Conservation (phyloP, 2,113 vertebrate genomes). For the Crotalus tigris region DNA sequence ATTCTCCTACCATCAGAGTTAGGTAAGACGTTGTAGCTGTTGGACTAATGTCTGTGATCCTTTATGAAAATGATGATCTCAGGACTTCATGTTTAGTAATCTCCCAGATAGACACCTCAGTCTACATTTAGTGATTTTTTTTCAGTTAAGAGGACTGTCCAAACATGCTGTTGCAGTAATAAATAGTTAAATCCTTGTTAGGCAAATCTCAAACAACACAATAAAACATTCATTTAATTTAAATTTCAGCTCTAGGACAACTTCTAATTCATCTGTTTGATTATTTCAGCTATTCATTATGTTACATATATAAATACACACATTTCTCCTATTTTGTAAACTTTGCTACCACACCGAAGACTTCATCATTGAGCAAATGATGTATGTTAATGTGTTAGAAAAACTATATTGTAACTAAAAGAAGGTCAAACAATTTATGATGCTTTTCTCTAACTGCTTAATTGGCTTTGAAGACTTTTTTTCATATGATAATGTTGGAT, state of each 20-base stretch:
- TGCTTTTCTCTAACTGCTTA: neutral
- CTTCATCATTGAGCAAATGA: neutral
- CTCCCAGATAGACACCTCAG: neutral
- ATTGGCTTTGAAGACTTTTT: neutral
- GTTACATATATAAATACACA: neutral
- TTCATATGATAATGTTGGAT: neutral
- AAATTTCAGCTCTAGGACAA: neutral
- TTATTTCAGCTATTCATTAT: neutral
- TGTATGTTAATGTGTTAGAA: neutral
- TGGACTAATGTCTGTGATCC: neutral
- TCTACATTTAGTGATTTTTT: neutral
- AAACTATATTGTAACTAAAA: too few species aligned
- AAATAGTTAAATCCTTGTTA: neutral
- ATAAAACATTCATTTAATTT: neutral
- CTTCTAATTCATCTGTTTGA: neutral
- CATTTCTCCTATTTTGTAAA: neutral
- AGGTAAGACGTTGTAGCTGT: neutral
- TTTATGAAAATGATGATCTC: neutral
- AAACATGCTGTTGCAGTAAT: neutral
- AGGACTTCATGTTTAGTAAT: neutral
- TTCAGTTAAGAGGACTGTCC: neutral
- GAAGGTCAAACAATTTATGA: neutral
- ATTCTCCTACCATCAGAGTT: neutral
- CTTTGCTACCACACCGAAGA: neutral
- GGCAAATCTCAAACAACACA: neutral